Evolutionary conservation across 2,113 vertebrate species (phyloP).

Genomic region (Erythrolamprus reginae): DNA sequence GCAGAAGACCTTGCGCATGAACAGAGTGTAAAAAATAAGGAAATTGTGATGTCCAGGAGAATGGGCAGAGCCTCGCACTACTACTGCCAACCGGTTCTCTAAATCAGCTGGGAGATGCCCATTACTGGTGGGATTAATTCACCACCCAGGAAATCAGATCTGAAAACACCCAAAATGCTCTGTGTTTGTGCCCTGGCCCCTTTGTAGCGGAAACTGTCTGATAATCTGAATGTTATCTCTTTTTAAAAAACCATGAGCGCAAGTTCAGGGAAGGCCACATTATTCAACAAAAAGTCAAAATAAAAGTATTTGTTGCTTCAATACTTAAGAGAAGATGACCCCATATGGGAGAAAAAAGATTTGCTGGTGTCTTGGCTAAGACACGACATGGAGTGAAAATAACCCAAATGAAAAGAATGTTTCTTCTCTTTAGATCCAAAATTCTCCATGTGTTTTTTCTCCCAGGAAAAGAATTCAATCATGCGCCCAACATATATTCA

Average conservation of each 20-base stretch:
- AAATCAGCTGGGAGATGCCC: too few species aligned
- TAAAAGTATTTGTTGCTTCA: too few species aligned
- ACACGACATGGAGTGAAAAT: too few species aligned
- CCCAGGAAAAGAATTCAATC: not conserved
- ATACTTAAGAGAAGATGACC: not conserved
- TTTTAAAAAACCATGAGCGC: not conserved
- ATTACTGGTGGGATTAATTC: not conserved
- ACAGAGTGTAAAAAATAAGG: too few species aligned
- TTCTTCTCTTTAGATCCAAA: not conserved
- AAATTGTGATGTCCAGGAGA: too few species aligned
- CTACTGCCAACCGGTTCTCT: too few species aligned
- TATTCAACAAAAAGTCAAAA: not conserved
- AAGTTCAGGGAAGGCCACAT: not conserved
- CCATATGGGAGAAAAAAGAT: rapidly evolving
- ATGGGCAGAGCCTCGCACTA: too few species aligned
- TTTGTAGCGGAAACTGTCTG: not conserved
- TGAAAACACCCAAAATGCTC: not conserved
- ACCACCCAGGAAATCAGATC: not conserved
- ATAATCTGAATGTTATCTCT: not conserved
- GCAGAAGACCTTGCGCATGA: too few species aligned
- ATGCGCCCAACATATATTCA: not conserved
- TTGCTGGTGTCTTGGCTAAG: not conserved
- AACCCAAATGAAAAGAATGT: not conserved
- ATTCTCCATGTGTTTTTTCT: not conserved
- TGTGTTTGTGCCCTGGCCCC: too few species aligned